These are phyloP conservation scores for Neoaliturus tenellus DNA, from an alignment of 2,888 invertebrate species.

Conservation along the genomic window DNA sequence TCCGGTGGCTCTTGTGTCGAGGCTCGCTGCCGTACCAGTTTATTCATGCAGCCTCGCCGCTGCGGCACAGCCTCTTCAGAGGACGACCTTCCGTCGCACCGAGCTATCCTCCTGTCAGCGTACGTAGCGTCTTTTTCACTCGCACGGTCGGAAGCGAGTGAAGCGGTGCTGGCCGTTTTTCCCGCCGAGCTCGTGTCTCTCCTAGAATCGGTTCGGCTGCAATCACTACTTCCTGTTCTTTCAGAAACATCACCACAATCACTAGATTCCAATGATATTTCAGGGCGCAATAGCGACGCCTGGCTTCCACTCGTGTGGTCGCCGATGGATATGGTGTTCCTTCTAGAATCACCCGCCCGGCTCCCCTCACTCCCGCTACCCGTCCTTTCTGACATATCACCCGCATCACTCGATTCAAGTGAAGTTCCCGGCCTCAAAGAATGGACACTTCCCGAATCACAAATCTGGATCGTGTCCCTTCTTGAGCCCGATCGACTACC, in stretches of 20 bases:
- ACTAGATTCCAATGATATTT: slow-evolving; percentile 82
- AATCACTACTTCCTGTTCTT: slow-evolving; percentile 76
- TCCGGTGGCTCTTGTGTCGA: slow-evolving; percentile 71
- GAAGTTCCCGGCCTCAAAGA: slow-evolving; percentile 80
- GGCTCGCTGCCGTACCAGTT: slow-evolving; percentile 70
- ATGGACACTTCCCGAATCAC: slow-evolving; percentile 65
- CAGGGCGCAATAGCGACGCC: slow-evolving; percentile 75
- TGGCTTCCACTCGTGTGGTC: slow-evolving; percentile 72
- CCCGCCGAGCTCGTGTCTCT: slow-evolving; percentile 70
- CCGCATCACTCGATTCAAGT: slow-evolving; percentile 81
- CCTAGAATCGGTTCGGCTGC: slow-evolving; percentile 61
- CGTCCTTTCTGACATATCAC: slow-evolving; percentile 75
- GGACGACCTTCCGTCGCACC: slow-evolving; percentile 76
- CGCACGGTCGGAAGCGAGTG: slow-evolving; percentile 74
- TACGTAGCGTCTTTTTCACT: slow-evolving; percentile 75
- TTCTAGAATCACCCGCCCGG: slow-evolving; percentile 71
- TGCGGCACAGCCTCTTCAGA: slow-evolving; percentile 77
- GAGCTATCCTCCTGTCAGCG: slow-evolving; percentile 72
- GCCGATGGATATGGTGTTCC: slow-evolving; percentile 69
- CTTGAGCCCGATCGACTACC: slow-evolving; percentile 65
- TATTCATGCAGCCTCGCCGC: slow-evolving; percentile 65
- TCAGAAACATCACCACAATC: slow-evolving; percentile 78
- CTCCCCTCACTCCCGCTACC: slow-evolving; percentile 68
- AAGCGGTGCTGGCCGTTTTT: slow-evolving; percentile 80
- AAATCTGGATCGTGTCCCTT: slow-evolving; percentile 65